A percentile compares a stretch with the other conserved stretches of the same genome.
Evolutionary conservation across 1,140 invertebrate species (phyloP).

Genomic region (Calycopis cecrops): DNA sequence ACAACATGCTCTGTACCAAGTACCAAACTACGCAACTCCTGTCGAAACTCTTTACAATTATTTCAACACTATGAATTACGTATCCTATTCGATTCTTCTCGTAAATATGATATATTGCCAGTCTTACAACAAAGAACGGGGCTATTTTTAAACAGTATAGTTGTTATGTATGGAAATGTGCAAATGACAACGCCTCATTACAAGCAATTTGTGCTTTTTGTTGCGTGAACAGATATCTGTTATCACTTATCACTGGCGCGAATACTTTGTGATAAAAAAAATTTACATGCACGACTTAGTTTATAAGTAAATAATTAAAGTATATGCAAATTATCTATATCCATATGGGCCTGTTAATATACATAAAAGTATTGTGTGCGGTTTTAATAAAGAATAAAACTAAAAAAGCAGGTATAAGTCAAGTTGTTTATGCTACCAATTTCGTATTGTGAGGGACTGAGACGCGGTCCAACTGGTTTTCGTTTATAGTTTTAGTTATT

Average conservation of each 20-base stretch:
- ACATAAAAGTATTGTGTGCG: no score
- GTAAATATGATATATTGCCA: conserved; percentile 32
- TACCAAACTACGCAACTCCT: conserved; percentile 60
- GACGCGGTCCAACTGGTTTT: conserved; percentile 41
- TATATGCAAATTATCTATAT: no score
- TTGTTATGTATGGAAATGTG: no score
- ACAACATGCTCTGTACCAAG: conserved; percentile 69
- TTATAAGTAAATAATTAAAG: no score
- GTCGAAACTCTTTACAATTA: conserved; percentile 58
- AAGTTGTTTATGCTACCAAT: conserved; percentile 34
- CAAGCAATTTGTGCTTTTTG: no score
- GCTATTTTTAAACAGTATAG: background rate
- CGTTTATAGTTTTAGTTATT: conserved; percentile 36
- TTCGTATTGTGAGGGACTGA: conserved; percentile 32
- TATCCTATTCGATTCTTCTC: conserved; percentile 42
- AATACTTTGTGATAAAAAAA: no score
- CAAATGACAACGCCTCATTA: no score
- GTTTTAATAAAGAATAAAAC: no score
- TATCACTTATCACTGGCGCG: no score
- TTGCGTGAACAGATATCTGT: no score
- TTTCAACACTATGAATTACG: conserved; percentile 53
- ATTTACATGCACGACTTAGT: no score
- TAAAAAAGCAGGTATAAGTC: conserved; percentile 17
- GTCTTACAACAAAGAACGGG: conserved; percentile 11
- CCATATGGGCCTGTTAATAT: no score